Evolutionary conservation across 2,797 vertebrate genomes (phyloP).

Genomic region (Crypturellus tataupa): DNA sequence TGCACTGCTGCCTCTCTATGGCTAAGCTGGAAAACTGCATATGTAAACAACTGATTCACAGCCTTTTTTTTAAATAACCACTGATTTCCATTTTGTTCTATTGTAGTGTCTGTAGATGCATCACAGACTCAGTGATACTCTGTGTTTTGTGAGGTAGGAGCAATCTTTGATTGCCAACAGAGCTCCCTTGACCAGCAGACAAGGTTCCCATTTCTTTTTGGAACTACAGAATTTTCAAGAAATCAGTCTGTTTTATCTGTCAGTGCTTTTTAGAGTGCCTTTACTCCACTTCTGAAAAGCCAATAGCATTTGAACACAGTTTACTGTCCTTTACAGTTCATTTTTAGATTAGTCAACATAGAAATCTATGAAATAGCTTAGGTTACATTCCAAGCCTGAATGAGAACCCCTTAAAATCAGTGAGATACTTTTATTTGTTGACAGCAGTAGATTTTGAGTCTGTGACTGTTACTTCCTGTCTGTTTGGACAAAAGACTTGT

Average conservation of each 20-base stretch:
- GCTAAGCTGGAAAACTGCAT: background rate
- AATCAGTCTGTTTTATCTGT: background rate
- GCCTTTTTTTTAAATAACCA: background rate
- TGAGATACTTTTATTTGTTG: background rate
- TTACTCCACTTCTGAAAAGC: background rate
- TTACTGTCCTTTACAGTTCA: conserved; percentile 5
- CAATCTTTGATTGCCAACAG: background rate
- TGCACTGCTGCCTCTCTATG: background rate
- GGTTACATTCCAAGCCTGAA: background rate
- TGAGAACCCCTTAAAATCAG: background rate
- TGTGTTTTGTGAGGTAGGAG: background rate
- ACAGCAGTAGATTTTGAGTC: background rate
- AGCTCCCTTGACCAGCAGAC: background rate
- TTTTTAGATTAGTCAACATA: background rate
- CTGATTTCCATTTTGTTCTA: background rate
- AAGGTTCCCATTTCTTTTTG: background rate
- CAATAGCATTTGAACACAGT: background rate
- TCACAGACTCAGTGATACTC: background rate
- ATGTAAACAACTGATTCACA: background rate
- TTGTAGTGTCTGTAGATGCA: background rate
- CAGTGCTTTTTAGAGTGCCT: conserved; percentile 7
- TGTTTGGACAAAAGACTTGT: background rate
- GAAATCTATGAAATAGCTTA: background rate
- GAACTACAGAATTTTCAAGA: background rate
- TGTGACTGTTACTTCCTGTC: fast-evolving